phyloP scores from a whole-genome alignment of 2,113 vertebrate species.

The Chunga burmeisteri region DNA sequence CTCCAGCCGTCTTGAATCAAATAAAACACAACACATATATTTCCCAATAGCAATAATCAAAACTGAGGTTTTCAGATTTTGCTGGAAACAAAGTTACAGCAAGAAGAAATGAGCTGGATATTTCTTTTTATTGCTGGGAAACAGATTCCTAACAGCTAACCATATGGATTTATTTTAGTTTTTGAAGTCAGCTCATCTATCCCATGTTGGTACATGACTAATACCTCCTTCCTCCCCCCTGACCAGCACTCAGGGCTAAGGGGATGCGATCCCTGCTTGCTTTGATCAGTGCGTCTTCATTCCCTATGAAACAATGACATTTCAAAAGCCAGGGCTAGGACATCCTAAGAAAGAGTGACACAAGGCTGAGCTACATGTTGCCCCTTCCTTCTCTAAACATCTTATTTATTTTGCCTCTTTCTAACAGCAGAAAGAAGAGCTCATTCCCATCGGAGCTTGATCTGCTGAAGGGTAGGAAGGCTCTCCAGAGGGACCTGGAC shows the following conservation, averaged over 20 bases:
- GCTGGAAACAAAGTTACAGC: background rate
- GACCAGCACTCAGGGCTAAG: background rate
- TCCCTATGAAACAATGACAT: background rate
- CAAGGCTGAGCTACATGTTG: background rate
- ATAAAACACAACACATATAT: background rate
- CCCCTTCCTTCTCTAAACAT: background rate
- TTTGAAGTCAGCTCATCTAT: background rate
- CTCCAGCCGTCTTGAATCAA: background rate
- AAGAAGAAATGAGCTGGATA: background rate
- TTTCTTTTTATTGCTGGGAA: background rate
- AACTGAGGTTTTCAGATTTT: background rate
- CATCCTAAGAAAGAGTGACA: background rate
- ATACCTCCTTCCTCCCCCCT: background rate
- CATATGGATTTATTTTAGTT: background rate
- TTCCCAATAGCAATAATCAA: constrained; percentile 8
- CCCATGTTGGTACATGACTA: rapidly evolving
- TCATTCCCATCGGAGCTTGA: background rate
- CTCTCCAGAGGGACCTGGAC: too few relatives aligned
- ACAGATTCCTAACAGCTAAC: background rate
- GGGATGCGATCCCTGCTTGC: background rate
- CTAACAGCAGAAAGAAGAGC: background rate
- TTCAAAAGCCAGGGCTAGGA: background rate
- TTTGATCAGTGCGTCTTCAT: rapidly evolving
- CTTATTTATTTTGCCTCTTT: background rate
- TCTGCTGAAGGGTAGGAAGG: too few relatives aligned